A percentile compares a stretch with the other conserved stretches of the same genome.
Conservation (phyloP, 2,888 invertebrate genomes). For the Pandemis cinnamomeana region DNA sequence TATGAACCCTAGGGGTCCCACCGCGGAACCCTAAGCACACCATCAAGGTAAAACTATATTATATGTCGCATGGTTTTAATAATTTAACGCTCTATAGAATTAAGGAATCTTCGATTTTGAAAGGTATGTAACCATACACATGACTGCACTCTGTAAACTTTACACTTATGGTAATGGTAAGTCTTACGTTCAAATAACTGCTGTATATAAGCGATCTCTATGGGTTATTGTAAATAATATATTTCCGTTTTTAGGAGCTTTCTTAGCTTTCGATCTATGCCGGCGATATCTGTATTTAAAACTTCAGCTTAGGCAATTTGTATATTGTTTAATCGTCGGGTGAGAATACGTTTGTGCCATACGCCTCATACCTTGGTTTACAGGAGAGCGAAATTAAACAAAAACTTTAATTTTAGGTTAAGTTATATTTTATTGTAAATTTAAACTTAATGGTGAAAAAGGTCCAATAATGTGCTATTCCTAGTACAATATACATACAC, state of each 20-base stretch:
- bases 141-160: conserved; percentile 21
- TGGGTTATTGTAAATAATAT: conserved; percentile 58
- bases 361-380: no score
- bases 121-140: conserved; percentile 37
- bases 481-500: no score
- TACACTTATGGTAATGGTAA: conserved; percentile 37
- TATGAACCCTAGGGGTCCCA: conserved; percentile 44
- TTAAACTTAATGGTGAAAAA: no score
- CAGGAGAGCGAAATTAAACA: no score
- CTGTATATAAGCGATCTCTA: conserved; percentile 68
- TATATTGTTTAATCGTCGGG: conserved; percentile 8
- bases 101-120: conserved; percentile 14
- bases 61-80: conserved; percentile 49
- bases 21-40: conserved; percentile 49
- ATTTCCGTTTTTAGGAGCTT: conserved; percentile 57
- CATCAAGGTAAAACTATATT: conserved; percentile 70
- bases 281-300: conserved; percentile 12
- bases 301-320: conserved; percentile 36
- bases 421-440: no score
- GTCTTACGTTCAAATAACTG: conserved; percentile 58
- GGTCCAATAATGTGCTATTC: no score
- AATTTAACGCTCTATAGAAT: conserved; percentile 46
- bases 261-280: conserved; percentile 48
- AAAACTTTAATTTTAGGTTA: no score
- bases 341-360: no score